Conservation (phyloP, 2,888 invertebrate species). For the Gnatocerus cornutus region DNA sequence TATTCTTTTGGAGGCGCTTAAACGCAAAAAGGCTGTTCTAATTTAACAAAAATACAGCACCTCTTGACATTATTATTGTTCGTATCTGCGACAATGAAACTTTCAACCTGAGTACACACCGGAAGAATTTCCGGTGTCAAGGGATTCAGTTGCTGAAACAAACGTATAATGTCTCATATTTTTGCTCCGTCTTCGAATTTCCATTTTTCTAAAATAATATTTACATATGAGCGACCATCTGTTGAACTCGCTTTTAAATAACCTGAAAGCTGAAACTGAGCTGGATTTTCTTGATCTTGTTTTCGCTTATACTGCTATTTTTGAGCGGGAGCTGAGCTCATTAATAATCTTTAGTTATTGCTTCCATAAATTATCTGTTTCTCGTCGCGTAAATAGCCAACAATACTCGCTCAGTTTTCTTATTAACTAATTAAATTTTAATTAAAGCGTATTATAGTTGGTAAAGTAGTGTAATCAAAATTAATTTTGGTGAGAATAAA, state of each 20-base stretch:
- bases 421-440: slow-evolving; percentile 43
- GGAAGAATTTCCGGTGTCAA: slow-evolving; percentile 5
- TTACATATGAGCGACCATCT: slow-evolving; percentile 47
- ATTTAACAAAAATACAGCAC: slow-evolving; percentile 23
- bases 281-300: no score
- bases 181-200: slow-evolving; percentile 27
- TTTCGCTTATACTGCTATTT: slow-evolving; percentile 19
- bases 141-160: slow-evolving; percentile 7
- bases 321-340: slow-evolving; percentile 17
- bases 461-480: slow-evolving; percentile 45
- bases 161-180: slow-evolving; percentile 15
- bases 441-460: slow-evolving; percentile 43
- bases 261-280: slow-evolving; percentile 34
- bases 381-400: slow-evolving; percentile 24
- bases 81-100: slow-evolving; percentile 24
- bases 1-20: slow-evolving; percentile 1
- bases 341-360: slow-evolving; percentile 31
- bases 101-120: slow-evolving; percentile 17
- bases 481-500: slow-evolving; percentile 39
- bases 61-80: slow-evolving; percentile 20
- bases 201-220: slow-evolving; percentile 47
- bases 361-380: slow-evolving; percentile 29
- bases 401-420: slow-evolving; percentile 35
- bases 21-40: not conserved
- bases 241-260: slow-evolving; percentile 43